Conservation (phyloP, 2,113 vertebrate genomes). For the Cryptomyrus ogoouensis region DNA sequence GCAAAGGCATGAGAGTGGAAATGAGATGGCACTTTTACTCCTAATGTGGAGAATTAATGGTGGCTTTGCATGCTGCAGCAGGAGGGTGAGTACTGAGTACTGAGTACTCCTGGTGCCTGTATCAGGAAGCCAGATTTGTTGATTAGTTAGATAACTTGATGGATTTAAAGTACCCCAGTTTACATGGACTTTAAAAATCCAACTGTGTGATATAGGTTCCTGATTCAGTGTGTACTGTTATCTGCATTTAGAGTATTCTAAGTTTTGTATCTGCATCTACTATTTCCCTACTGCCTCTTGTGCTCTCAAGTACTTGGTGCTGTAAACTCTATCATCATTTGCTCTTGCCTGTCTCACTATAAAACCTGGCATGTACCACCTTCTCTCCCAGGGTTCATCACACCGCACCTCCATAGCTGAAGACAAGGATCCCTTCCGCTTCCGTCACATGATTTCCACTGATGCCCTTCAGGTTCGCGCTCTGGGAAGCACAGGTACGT, state of each 20-base stretch:
- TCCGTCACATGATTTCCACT: slow-evolving; percentile 90
- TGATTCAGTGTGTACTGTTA: neutral
- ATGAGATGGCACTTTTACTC: neutral
- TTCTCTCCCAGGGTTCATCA: slow-evolving; percentile 69
- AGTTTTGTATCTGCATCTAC: neutral
- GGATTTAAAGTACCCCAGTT: neutral
- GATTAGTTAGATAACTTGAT: neutral
- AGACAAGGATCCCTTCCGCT: slow-evolving; percentile 86
- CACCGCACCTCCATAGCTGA: slow-evolving; percentile 78
- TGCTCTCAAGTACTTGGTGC: neutral
- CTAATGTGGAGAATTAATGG: neutral
- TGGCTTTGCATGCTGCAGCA: neutral
- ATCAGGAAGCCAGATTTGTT: neutral
- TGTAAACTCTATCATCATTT: neutral
- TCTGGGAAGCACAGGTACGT: slow-evolving; percentile 70
- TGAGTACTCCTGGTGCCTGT: neutral
- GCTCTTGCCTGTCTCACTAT: neutral
- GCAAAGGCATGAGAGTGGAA: neutral
- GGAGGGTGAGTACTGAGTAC: neutral
- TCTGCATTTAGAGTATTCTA: no score
- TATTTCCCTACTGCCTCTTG: neutral
- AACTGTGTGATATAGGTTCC: neutral
- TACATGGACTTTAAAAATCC: neutral
- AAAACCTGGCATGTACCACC: neutral
- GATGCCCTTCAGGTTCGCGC: slow-evolving; percentile 85